Conservation (phyloP, 2,888 invertebrate genomes). For the Drosophila rubida region DNA sequence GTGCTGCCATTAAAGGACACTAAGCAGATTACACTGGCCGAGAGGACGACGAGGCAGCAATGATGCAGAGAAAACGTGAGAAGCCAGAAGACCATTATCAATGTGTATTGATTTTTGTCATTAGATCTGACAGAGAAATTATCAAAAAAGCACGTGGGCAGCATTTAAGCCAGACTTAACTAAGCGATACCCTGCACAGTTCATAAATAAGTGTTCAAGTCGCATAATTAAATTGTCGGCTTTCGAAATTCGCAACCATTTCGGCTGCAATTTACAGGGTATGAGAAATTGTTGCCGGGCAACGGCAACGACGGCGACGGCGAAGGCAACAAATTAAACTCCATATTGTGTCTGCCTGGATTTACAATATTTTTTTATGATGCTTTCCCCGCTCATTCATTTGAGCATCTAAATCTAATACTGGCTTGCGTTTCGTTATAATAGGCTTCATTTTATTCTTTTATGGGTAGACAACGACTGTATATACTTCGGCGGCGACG, state of each 20-base stretch:
- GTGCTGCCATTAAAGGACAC: constrained; percentile 43
- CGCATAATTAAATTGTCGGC: background rate
- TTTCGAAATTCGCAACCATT: background rate
- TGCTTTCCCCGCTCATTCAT: constrained; percentile 7
- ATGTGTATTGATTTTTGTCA: constrained; percentile 48
- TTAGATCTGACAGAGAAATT: constrained; percentile 35
- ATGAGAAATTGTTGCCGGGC: constrained; percentile 18
- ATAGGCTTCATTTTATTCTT: constrained; percentile 61
- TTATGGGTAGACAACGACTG: constrained; percentile 31
- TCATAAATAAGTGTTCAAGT: background rate
- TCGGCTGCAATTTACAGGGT: background rate
- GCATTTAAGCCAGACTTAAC: background rate
- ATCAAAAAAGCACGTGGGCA: constrained; percentile 18
- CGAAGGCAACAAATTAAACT: constrained; percentile 28
- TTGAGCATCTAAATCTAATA: constrained; percentile 41
- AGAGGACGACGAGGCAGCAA: constrained; percentile 6
- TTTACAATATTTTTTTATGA: constrained; percentile 22
- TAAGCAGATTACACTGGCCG: constrained; percentile 58
- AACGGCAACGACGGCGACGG: too few relatives aligned
- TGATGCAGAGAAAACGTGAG: constrained; percentile 16
- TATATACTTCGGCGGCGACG: constrained; percentile 1
- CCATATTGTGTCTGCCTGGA: constrained; percentile 1
- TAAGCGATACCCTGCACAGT: background rate
- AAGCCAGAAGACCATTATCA: constrained; percentile 44
- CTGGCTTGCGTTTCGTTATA: constrained; percentile 49